These are phyloP conservation scores for Marmota monax DNA, from an alignment of 2,113 vertebrate genomes.

Conservation along the genomic window DNA sequence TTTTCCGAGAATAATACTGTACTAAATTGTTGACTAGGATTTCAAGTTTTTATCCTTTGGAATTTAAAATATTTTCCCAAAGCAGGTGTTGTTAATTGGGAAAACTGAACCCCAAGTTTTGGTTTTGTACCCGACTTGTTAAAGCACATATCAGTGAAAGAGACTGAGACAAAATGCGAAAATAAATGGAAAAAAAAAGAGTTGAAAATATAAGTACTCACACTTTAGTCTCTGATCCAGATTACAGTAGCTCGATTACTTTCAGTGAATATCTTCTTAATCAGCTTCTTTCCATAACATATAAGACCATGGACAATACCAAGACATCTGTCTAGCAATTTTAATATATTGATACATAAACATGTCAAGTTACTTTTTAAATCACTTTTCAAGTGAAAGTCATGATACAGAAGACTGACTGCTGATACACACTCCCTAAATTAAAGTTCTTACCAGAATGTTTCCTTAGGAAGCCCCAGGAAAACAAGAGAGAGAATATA, in stretches of 20 bases:
- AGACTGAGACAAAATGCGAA: not conserved
- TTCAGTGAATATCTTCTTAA: not conserved
- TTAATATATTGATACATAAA: not conserved
- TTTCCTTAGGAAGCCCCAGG: not conserved
- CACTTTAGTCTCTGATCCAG: not conserved
- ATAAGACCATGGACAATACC: not conserved
- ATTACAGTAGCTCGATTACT: not conserved
- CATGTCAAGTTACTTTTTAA: not conserved
- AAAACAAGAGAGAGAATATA: not conserved
- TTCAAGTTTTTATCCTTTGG: not conserved
- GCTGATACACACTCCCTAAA: not conserved
- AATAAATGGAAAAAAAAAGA: not conserved
- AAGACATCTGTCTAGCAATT: not conserved
- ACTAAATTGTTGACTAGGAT: slow-evolving; percentile 2
- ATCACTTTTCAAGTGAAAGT: not conserved
- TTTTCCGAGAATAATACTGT: not conserved
- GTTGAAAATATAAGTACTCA: not conserved
- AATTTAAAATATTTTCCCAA: slow-evolving; percentile 21
- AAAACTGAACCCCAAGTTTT: not conserved
- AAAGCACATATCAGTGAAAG: not conserved
- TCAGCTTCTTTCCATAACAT: not conserved
- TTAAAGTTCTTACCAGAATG: not conserved
- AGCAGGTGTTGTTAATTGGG: not conserved
- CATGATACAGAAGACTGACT: not conserved
- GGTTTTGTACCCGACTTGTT: slow-evolving; percentile 5